A percentile compares a stretch with the other conserved stretches of the same genome.
phyloP scores from a whole-genome alignment of 2,888 invertebrate species.

The Drosophila austrosaltans region DNA sequence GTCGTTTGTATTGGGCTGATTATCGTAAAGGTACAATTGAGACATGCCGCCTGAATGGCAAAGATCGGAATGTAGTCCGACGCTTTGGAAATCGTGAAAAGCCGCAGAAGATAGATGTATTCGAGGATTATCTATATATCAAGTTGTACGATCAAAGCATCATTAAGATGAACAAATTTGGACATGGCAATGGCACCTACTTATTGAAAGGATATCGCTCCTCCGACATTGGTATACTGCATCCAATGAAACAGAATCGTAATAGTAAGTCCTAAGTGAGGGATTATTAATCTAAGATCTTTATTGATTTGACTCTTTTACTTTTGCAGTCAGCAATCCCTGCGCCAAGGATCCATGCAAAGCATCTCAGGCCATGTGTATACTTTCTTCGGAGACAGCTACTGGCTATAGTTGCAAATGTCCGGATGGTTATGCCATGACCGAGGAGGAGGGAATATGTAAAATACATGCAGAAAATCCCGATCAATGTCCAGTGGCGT shows the following conservation, averaged over 20 bases:
- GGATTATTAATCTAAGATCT: not conserved
- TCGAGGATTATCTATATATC: conserved; percentile 89
- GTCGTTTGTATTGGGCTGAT: conserved; percentile 93
- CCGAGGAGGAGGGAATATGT: conserved; percentile 74
- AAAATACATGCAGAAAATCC: conserved; percentile 79
- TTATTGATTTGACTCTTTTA: not conserved
- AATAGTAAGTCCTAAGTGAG: conserved; percentile 81
- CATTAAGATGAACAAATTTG: conserved; percentile 88
- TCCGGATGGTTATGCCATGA: conserved; percentile 85
- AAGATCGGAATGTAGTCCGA: conserved; percentile 86
- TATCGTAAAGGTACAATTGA: conserved; percentile 90
- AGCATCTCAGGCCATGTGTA: conserved; percentile 86
- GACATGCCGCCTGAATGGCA: conserved; percentile 88
- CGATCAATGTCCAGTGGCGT: conserved; percentile 85
- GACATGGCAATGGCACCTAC: conserved; percentile 85
- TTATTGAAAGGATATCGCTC: conserved; percentile 86
- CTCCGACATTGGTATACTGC: conserved; percentile 88
- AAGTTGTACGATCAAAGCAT: conserved; percentile 87
- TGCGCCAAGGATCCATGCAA: conserved; percentile 87
- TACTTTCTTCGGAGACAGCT: conserved; percentile 84
- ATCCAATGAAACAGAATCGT: conserved; percentile 86
- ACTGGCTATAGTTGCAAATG: conserved; percentile 85
- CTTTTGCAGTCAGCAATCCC: conserved; percentile 84
- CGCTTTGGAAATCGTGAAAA: conserved; percentile 85
- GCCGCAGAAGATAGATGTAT: conserved; percentile 89